Base-by-base conservation (phyloP, 1,140 invertebrate genomes). In the Heliconius congener region DNA sequence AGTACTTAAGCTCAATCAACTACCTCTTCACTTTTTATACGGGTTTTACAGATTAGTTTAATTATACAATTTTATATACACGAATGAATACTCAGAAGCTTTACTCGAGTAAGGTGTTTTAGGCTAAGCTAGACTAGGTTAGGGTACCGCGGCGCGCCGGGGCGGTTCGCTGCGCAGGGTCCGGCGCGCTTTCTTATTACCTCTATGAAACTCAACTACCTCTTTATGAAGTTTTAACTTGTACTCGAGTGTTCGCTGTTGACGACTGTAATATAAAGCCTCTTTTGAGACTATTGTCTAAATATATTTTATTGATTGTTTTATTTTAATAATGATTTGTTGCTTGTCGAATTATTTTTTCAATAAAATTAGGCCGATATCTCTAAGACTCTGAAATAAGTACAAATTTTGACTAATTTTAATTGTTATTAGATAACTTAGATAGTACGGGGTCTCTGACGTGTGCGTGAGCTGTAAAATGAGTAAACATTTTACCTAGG, bases 11-110 rank as follows among this genome's bases (percentile, higher is more conserved):
- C 90, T 92, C 91, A 93, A 93, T 90, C 88, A 92, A 89, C 92
- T 94, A 94, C 92, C 93, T 94, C 93, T 93, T 92, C 91, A 93
- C 91, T 94, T 94, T 92, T 94, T 93, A 93, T 93, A 93, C 92
- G 93, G 93, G 92, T 94, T 93, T 90, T 93, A 93, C 92, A 93
- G 88, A 93, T 91, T 94, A 93, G 92, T 93, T 93, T 92, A 94
- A 93, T 93, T 92, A 93, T 93, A 93, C 92, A 93, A 92, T 92
- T 91, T 92, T 93, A 91, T 93, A 92, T 92, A 94, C 90, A 93
- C 87, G 90, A 93, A 90, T 88, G 81, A 94, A 94, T 94, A 94
- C 93, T 94, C 93, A 94, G 88, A 93, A 93, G 93, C 93, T 94
- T 94, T 93, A 94, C 91, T 94, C 84, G 90, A 89, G 93, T 94